Percentiles rank a stretch among this genome's conserved stretches.
Conservation (phyloP, 37 sponge, comb jelly and placozoan genomes). For the Lycopodina hypogea region DNA sequence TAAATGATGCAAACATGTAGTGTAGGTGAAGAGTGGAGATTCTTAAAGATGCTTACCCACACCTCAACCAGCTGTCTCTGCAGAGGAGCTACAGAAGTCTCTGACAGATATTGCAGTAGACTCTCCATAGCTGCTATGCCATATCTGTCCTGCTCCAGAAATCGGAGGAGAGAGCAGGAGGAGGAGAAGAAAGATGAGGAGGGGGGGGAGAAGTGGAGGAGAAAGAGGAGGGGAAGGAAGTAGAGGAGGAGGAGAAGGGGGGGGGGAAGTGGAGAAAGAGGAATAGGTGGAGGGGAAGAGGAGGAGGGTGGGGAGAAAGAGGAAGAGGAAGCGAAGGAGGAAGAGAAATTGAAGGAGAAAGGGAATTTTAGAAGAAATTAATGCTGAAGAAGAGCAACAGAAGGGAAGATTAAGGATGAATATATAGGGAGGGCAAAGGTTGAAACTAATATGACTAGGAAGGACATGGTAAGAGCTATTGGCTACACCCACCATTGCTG, state of each 20-base stretch:
- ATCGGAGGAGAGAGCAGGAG: background rate
- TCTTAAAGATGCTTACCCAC: background rate
- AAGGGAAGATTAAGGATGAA: too few relatives aligned
- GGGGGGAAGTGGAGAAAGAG: background rate
- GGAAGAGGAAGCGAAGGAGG: too few relatives aligned
- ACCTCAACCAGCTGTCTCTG: conserved; percentile 74
- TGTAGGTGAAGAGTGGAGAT: background rate
- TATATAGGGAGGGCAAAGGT: too few relatives aligned
- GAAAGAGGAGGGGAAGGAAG: too few relatives aligned
- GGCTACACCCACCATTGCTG: conserved; percentile 21
- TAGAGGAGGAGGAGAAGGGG: too few relatives aligned
- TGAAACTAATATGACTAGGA: too few relatives aligned
- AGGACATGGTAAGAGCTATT: background rate
- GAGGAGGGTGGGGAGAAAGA: too few relatives aligned
- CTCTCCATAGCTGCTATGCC: conserved; percentile 45
- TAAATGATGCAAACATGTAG: background rate
- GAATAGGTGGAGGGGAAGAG: background rate
- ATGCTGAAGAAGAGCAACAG: too few relatives aligned
- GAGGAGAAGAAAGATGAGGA: background rate
- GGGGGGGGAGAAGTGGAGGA: background rate
- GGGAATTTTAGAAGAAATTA: too few relatives aligned
- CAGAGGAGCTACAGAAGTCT: conserved; percentile 91
- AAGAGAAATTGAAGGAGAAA: too few relatives aligned
- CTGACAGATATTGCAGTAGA: conserved; percentile 73
- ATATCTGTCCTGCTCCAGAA: conserved; percentile 23